These are phyloP conservation scores for Leptopilina boulardi DNA, from an alignment of 1,140 invertebrate species.

Conservation along the genomic window DNA sequence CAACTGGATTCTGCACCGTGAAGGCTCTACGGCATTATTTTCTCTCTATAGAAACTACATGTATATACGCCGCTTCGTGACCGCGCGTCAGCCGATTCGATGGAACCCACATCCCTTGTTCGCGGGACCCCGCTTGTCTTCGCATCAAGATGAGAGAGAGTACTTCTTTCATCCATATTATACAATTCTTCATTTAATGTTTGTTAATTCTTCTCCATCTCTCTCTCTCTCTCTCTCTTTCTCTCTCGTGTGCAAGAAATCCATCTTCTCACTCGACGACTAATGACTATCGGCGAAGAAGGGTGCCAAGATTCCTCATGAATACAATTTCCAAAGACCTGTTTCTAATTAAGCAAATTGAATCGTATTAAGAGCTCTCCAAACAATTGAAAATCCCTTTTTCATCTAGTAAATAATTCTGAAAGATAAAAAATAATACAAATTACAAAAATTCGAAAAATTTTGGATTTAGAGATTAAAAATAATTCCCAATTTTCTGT, in stretches of 20 bases:
- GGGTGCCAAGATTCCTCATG: not conserved
- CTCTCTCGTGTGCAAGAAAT: not conserved
- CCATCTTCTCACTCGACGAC: not conserved
- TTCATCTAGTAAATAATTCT: too few species aligned
- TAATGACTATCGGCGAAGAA: not conserved
- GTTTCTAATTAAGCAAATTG: not conserved
- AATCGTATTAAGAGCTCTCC: not conserved
- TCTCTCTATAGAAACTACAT: constrained; percentile 47
- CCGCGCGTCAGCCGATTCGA: constrained; percentile 42
- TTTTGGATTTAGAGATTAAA: too few species aligned
- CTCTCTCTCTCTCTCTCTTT: too few species aligned
- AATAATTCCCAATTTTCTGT: too few species aligned
- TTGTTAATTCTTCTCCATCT: constrained; percentile 25
- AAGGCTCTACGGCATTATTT: constrained; percentile 64
- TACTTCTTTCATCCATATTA: constrained; percentile 42
- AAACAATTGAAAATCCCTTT: too few species aligned
- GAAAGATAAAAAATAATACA: too few species aligned
- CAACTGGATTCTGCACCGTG: constrained; percentile 68
- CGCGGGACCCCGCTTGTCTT: not conserved
- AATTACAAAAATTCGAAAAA: too few species aligned
- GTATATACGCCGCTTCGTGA: constrained; percentile 39
- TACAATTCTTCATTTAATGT: constrained; percentile 41
- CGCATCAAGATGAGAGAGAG: constrained; percentile 39
- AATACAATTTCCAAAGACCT: too few species aligned
- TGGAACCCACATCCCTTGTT: constrained; percentile 48